A percentile compares a stretch with the other conserved stretches of the same genome.
phyloP scores from a whole-genome alignment of 2,888 invertebrate species.

The Lithophane leautieri region DNA sequence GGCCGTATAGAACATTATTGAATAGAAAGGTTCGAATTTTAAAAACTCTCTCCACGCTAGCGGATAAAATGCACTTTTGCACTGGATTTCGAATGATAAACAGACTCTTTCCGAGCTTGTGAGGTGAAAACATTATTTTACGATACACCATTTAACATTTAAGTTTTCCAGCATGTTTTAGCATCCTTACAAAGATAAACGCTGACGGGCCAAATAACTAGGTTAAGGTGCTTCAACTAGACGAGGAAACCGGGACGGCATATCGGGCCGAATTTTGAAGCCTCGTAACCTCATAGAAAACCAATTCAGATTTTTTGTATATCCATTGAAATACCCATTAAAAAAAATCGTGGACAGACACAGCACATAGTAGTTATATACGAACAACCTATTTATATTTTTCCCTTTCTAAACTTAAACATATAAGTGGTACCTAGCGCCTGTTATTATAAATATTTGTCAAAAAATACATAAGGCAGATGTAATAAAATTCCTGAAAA shows the following conservation, averaged over 20 bases:
- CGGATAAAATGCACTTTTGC: no score
- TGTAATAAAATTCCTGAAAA: slow-evolving; percentile 4
- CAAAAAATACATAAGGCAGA: neutral
- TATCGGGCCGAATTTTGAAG: neutral
- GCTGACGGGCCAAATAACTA: neutral
- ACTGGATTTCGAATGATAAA: no score
- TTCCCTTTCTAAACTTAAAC: neutral
- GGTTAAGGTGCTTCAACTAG: neutral
- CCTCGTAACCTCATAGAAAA: neutral
- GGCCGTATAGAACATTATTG: no score
- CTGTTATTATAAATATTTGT: neutral
- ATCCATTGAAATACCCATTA: no score
- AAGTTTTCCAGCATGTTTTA: no score
- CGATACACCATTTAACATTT: no score
- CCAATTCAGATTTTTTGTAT: neutral
- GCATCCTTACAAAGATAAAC: neutral
- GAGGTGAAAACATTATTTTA: no score
- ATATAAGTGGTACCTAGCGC: neutral
- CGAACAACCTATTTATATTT: neutral
- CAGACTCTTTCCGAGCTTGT: no score
- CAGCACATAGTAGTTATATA: neutral
- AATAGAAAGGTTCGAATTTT: no score
- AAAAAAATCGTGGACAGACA: neutral
- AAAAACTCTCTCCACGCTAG: no score
- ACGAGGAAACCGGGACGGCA: neutral